Evolutionary conservation across 2,797 vertebrate species (phyloP), one percentile per base, ranked within the genome.

Genomic region (Epinephelus awoara): DNA sequence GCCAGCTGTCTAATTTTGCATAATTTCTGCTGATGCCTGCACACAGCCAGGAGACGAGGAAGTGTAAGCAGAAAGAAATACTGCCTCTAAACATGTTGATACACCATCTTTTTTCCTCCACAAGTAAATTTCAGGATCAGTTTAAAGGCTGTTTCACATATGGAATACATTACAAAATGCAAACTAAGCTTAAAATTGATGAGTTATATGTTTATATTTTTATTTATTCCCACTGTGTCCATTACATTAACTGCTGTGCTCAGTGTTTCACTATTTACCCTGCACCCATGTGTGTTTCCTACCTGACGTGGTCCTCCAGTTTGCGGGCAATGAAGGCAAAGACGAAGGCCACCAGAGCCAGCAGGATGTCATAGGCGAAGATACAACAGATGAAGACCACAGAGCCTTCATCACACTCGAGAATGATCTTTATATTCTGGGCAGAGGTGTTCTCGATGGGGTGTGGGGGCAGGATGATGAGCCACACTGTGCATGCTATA

Each of bases 371-470:
- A 6, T 96, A 95, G 14, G 87, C 96, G n/a, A 97, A 96, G 66
- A 96, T 83, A 6, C 92, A 95, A 75, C 96, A 97, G 89, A 97
- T 94, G 89, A 96, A 96, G 81, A 97, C 69, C 14, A 97, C 85
- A 27, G 96, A 97, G 38, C 95, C 96, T 82, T 94, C 91, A 19
- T 96, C 92, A 38, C 97, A 97, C 88, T 97, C 96, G 8, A 97
- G 94, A 81, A 97, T 97, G 69, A 97, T 97, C 91, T 96, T 97
- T 46, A 96, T 90, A 65, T 96, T 97, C 92, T 97, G 96, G 58
- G 93, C 90, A 0, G 96, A 96, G 19, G 94, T 97, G 94, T 97
- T 97, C 83, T 97, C 97, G 38, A 95, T 71, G 0, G 96, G 92
- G 21, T 89, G 88, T 0, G 96, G 96, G 5, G 96, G 96, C 7